These are phyloP conservation scores for Conistra vaccinii DNA, from an alignment of 2,888 invertebrate genomes.

Conservation along the genomic window DNA sequence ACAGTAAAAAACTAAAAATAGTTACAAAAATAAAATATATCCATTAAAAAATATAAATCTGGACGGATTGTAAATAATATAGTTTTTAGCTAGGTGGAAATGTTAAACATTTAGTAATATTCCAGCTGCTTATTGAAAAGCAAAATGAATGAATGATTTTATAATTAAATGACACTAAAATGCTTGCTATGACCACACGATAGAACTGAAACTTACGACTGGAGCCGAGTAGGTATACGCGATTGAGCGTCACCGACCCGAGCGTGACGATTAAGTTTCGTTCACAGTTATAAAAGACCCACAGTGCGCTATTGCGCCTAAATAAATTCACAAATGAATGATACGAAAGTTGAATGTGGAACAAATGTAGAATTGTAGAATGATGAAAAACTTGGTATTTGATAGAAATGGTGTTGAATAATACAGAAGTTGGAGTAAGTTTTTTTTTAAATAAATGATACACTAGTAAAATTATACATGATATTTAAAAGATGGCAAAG, in stretches of 20 bases:
- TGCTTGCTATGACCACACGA: not conserved
- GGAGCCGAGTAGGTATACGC: not conserved
- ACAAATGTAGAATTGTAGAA: not conserved
- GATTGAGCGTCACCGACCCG: not conserved
- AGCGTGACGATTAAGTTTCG: not conserved
- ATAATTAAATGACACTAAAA: not conserved
- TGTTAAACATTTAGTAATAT: not conserved
- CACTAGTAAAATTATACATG: not conserved
- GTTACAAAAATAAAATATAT: constrained; percentile 56
- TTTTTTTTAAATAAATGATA: constrained; percentile 1
- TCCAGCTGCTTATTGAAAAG: not conserved
- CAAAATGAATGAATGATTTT: not conserved
- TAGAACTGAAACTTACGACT: not conserved
- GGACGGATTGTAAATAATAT: constrained; percentile 62
- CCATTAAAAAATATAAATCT: constrained; percentile 55
- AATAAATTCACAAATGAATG: not conserved
- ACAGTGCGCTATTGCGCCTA: not conserved
- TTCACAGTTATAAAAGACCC: not conserved
- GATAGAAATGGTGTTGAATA: not conserved
- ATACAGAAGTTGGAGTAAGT: not conserved
- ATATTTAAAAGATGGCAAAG: not conserved
- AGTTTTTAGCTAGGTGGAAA: constrained; percentile 29
- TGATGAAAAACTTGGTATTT: not conserved
- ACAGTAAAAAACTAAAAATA: constrained; percentile 51
- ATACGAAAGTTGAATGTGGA: not conserved